Base-by-base conservation (phyloP, 2,797 vertebrate species). In the Heterohyrax brucei region DNA sequence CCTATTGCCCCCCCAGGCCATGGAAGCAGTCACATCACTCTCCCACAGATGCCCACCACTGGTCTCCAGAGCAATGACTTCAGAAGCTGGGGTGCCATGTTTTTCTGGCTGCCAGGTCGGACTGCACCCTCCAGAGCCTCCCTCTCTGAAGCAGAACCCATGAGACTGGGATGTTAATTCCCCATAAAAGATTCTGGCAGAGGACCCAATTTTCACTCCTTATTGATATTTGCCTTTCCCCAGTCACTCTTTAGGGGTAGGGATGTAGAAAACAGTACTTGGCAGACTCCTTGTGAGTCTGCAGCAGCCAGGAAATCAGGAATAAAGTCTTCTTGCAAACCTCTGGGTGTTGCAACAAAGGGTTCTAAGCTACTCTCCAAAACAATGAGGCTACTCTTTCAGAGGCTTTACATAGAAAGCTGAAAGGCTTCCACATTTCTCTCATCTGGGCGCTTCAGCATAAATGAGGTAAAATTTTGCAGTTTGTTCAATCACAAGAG, bases 401-500 rank as follows among this genome's bases (percentile, higher is more conserved):
- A 8, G 62, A 92, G 44, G 9, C 81, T 90, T 96, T 87, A 93
- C 26, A 87, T 18, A 70, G 85, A 53, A 90, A 92, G 53, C 33
- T 50, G 68, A 95, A 86, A n/a, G 18, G 50, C 48, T 90, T 64
- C 83, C 80, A 86, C 53, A 90, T 79, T 50, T 86, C 70, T 93
- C 48, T 91, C 70, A 76, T 76, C 64, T 28, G 39, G 19, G 72
- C 59, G 91, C 86, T 66, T 81, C 85, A 92, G 53, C 88, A 78
- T 79, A 96, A 92, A 85, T 73, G 46, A 72, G n/a, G 46, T 80
- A 8, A 95, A 86, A 94, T 33, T 91, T 87, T 93, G 28, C 18
- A 82, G 50, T 96, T 39, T 95, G 28, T 79, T 91, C 87, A 95
- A 87, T 7, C 10, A 33, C 59, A 95, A 89, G 19, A 88, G 1